Base-by-base conservation (phyloP, 1,140 invertebrate species). In the Sitobion miscanthi region DNA sequence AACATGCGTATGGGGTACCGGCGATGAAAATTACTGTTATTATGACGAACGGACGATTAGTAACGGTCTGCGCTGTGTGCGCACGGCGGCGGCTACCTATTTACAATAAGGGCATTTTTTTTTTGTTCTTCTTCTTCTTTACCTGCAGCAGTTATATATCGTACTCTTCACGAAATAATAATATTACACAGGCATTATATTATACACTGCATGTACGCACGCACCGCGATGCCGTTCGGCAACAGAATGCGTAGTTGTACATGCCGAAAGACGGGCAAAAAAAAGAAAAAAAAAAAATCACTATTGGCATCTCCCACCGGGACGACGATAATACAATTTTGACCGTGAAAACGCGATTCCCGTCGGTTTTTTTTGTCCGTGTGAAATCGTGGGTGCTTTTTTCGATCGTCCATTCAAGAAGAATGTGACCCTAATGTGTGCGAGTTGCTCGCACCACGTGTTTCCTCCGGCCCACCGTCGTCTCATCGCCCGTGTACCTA, bases 21-120 rank as follows among this genome's bases (percentile, higher is more conserved):
- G 62, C n/a, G 62, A 45, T 62, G 91, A 82, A 92, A 92, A 92
- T 92, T 92, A 92, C 91, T 83, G 91, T 92, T 92, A 92, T 92
- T 92, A 92, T 45, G 91, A 85, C 91, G 77, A 93, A 86, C 91
- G 82, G 52, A 86, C 82, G 90, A 93, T 93, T 85, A 93, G 91
- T 93, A 93, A 93, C 91, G 91, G 91, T 54, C 91, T 83, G 62
- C 69, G 38, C 69, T 45, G 90, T 82, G 90, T 35, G 62, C 47
- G 35, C 49, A 25, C n/a, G 25, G n/a, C n/a, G 25, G n/a, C 62
- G 57, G 35, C 69, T 92, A 92, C 91, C 30, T 93, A 93, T 86
- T 93, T 83, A 92, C 91, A 92, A 92, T 83, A 92, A 92, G 49
- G 49, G 82, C 91, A 42, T 93, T 86, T 93, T 54, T 91, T 91